These are phyloP conservation scores for Trematomus loennbergii DNA, from an alignment of 2,113 vertebrate genomes.

Conservation along the genomic window DNA sequence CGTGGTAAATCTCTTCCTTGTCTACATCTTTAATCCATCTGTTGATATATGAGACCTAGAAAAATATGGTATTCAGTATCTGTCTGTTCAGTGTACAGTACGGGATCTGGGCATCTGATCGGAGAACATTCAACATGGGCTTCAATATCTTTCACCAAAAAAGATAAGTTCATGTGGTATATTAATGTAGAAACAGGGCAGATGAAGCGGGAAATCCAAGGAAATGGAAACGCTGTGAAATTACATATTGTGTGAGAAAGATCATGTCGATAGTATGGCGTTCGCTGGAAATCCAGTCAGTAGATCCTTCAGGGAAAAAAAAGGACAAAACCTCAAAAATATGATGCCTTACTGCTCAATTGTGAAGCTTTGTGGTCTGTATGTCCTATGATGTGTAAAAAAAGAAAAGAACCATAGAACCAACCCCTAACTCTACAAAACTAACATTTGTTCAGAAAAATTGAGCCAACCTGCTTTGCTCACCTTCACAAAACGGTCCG, in stretches of 20 bases:
- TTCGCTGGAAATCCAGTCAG: slow-evolving; percentile 43
- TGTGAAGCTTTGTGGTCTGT: slow-evolving; percentile 43
- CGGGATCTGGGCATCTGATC: slow-evolving; percentile 66
- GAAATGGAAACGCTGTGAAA: slow-evolving; percentile 42
- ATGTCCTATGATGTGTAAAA: slow-evolving; percentile 17
- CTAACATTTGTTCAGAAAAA: slow-evolving; percentile 51
- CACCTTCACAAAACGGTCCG: slow-evolving; percentile 29
- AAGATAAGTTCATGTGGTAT: slow-evolving; percentile 52
- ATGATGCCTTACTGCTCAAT: slow-evolving; percentile 31
- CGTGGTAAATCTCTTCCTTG: slow-evolving; percentile 69
- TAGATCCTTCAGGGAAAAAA: slow-evolving; percentile 22
- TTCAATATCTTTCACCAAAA: slow-evolving; percentile 64
- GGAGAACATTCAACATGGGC: slow-evolving; percentile 79
- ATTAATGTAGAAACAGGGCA: slow-evolving; percentile 35
- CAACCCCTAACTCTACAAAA: slow-evolving; percentile 15
- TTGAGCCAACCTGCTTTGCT: slow-evolving; percentile 25
- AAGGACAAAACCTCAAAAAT: slow-evolving; percentile 21
- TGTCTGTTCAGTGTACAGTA: slow-evolving; percentile 77
- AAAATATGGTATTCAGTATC: slow-evolving; percentile 81
- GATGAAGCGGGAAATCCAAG: slow-evolving; percentile 35
- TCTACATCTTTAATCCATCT: slow-evolving; percentile 61
- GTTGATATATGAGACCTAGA: slow-evolving; percentile 74
- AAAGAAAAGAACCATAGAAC: slow-evolving; percentile 18
- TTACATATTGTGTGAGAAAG: slow-evolving; percentile 35
- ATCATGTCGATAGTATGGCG: slow-evolving; percentile 29